Evolutionary conservation across 2,888 invertebrate species (phyloP), one percentile per base, ranked within the genome.

Genomic region (Enchytraeus crypticus): DNA sequence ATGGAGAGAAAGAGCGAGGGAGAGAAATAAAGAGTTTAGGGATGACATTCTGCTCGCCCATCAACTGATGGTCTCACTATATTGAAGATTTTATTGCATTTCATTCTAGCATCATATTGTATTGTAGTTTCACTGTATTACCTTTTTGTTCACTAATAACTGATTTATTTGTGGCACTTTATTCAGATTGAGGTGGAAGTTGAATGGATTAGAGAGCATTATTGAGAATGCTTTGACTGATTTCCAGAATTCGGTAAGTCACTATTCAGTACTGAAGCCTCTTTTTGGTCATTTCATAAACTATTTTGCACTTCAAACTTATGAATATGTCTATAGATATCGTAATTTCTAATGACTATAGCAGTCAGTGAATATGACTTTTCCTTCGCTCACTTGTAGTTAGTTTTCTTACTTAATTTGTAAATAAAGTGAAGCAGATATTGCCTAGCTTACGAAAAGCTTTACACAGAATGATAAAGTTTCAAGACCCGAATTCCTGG

Each of bases 171-270:
- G 26, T 34, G 21, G 3, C 2, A 11, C 21, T 33, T 1, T 5
- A 5, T 21, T 11, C 27, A 59, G 59, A n/a, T 30, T 59, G 18
- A 11, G 8, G 5, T 59, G 59, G 59, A 29, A 59, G 21, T 26
- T 53, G 18, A 34, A 21, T 1, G 53, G 30, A 26, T 29, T 59
- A 27, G 59, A 59, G 26, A 11, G 18, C 11, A 38, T 34, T 26
- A 59, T 59, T 5, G 30, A 53, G 8, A 29, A 8, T 18, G 59
- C 59, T 32, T 11, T 51, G 2, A 32, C 49, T 23, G n/a, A 51
- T n/a, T 30, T 32, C 33, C 5, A 51, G 8, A 33, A 51, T 26
- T 23, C 51, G 29, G 58, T 58, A 30, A 51, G 58, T 49, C 21
- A 18, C 30, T n/a, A 46, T n/a, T n/a, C n/a, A n/a, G n/a, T n/a